phyloP scores from a whole-genome alignment of 2,888 invertebrate genomes.

The Orthosia gracilis region DNA sequence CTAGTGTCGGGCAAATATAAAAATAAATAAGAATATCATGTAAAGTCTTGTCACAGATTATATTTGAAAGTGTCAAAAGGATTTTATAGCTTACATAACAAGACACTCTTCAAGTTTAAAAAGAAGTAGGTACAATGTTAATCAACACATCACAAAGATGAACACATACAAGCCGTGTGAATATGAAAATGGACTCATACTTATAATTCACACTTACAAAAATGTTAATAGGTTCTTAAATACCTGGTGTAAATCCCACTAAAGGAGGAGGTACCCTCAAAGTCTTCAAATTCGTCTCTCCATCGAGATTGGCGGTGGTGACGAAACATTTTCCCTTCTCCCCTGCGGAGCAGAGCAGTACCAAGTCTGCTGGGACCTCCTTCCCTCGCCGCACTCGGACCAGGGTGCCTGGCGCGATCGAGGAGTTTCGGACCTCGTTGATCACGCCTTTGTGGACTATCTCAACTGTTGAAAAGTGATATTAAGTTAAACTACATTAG shows the following conservation, averaged over 20 bases:
- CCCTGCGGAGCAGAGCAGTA: conserved; percentile 93
- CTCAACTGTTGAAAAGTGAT: conserved; percentile 84
- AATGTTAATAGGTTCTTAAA: conserved; percentile 21
- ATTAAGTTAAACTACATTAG: neutral
- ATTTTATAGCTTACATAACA: no score
- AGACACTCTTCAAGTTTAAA: neutral
- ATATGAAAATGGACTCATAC: neutral
- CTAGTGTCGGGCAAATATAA: no score
- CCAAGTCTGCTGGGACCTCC: conserved; percentile 96
- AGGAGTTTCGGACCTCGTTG: conserved; percentile 89
- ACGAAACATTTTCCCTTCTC: conserved; percentile 94
- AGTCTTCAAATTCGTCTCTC: conserved; percentile 95
- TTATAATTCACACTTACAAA: neutral
- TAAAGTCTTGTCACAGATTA: no score
- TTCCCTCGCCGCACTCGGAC: conserved; percentile 93
- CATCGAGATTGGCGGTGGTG: conserved; percentile 97
- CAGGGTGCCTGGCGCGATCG: conserved; percentile 95
- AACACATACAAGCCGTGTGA: conserved; percentile 20
- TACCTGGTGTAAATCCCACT: conserved; percentile 85
- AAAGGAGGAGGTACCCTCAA: conserved; percentile 86
- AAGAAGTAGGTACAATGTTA: neutral
- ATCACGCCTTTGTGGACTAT: conserved; percentile 90
- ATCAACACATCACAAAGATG: conserved; percentile 23
- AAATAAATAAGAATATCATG: neutral
- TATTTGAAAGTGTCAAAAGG: no score